Evolutionary conservation across 2,888 invertebrate species (phyloP).

Genomic region (Apoda limacodes): DNA sequence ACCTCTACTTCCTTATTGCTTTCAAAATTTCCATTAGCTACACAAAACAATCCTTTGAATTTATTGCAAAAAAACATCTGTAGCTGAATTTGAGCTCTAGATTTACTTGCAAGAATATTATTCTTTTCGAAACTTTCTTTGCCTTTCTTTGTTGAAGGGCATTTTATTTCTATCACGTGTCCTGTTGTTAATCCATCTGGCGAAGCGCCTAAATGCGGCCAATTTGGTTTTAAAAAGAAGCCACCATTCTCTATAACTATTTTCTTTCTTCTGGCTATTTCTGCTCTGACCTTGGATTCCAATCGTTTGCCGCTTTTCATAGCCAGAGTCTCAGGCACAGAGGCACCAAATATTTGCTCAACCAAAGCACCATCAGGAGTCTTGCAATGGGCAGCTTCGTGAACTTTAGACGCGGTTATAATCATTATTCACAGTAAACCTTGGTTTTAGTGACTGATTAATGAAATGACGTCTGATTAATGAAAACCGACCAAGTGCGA

Average conservation of each 20-base stretch:
- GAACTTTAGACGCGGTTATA: constrained; percentile 16
- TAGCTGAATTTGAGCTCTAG: too few relatives aligned
- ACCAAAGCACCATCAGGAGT: constrained; percentile 12
- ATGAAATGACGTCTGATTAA: too few relatives aligned
- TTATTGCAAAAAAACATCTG: too few relatives aligned
- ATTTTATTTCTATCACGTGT: constrained; percentile 13
- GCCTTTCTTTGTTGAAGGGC: too few relatives aligned
- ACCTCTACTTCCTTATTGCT: too few relatives aligned
- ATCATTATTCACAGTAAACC: too few relatives aligned
- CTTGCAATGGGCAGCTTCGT: constrained; percentile 12
- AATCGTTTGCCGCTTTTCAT: constrained; percentile 11
- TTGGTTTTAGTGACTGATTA: too few relatives aligned
- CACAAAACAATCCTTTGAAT: too few relatives aligned
- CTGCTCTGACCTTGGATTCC: constrained; percentile 6
- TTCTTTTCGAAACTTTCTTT: too few relatives aligned
- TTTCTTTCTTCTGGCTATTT: constrained; percentile 1
- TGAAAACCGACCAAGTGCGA: too few relatives aligned
- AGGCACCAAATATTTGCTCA: constrained; percentile 13
- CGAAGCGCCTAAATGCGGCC: constrained; percentile 14
- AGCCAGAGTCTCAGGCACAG: constrained; percentile 10
- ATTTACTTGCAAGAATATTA: too few relatives aligned
- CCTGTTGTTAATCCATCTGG: constrained; percentile 13
- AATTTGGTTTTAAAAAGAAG: constrained; percentile 9
- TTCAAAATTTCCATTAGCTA: too few relatives aligned
- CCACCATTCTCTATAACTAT: background rate